These are phyloP conservation scores for Thereva nobilitata DNA, from an alignment of 2,888 invertebrate genomes.

Conservation along the genomic window DNA sequence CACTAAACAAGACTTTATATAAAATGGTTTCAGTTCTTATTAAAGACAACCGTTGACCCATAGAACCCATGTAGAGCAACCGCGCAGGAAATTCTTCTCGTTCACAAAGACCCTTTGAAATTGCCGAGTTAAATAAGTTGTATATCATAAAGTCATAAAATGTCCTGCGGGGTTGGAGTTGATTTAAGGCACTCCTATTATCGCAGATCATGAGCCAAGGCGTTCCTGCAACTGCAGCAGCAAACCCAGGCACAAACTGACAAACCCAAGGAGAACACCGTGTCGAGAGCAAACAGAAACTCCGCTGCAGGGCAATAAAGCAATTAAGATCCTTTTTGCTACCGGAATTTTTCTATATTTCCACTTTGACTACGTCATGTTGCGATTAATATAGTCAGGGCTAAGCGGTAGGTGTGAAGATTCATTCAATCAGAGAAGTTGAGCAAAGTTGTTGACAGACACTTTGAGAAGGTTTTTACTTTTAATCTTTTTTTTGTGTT, in stretches of 20 bases:
- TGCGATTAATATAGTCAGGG: too few relatives aligned
- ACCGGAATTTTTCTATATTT: conserved; percentile 1
- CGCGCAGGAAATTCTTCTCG: background rate
- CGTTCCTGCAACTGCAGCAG: conserved; percentile 5
- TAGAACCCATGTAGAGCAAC: too few relatives aligned
- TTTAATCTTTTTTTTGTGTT: too few relatives aligned
- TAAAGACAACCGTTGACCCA: too few relatives aligned
- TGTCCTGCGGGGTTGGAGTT: conserved; percentile 1
- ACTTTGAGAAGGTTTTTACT: too few relatives aligned
- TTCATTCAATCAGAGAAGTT: too few relatives aligned
- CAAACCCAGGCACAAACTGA: background rate
- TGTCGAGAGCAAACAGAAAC: background rate
- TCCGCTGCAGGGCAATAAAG: conserved; percentile 13
- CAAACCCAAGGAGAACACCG: background rate
- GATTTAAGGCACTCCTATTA: conserved; percentile 13
- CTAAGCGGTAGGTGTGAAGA: too few relatives aligned
- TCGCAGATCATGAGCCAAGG: conserved; percentile 7
- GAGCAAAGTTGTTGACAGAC: too few relatives aligned
- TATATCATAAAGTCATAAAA: conserved; percentile 11
- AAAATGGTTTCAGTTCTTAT: too few relatives aligned
- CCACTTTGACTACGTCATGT: background rate
- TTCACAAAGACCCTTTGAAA: background rate
- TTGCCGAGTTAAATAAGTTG: background rate
- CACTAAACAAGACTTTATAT: too few relatives aligned
- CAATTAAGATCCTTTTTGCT: conserved; percentile 2